Base-by-base conservation (phyloP, 2,797 vertebrate genomes). In the Masticophis lateralis region DNA sequence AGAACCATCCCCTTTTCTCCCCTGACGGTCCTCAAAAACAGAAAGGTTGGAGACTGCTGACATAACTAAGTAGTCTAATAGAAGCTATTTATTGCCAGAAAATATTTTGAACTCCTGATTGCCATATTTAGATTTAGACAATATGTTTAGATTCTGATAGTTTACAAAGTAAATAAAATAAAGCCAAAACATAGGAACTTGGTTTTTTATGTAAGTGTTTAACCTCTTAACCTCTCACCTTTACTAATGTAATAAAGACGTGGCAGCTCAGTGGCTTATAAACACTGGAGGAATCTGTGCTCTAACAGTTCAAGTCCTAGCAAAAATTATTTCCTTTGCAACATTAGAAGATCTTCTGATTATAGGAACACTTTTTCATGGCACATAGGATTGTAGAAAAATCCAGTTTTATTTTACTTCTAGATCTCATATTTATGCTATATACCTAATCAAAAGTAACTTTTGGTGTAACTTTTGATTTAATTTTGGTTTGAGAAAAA, bases 1-100 rank as follows among this genome's bases (percentile, higher is more conserved):
- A 27, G 8, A 61, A 66, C 63, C 63, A 66, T n/a, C 28, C 63
- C 2, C 13, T 16, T 2, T n/a, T 32, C 11, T 2, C 28, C 5
- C 13, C n/a, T 3, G 2, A 5, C 16, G 13, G 5, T 2, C 13
- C 1, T 6, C 28, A n/a, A 66, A 16, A 14, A 13, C 2, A 66
- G 63, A n/a, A 66, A 66, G 5, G 12, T 66, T 66, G 28, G 63
- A 66, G 63, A 66, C 13, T 5, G n/a, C 2, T n/a, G 32, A 37
- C 1, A 18, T 74, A 74, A 18, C 69, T 74, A 74, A 74, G n/a
- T 2, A 2, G 18, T 74, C n/a, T 6, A 37, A 37, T 16, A 32
- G n/a, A 74, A 16, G 7, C 7, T 74, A 74, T 74, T 20, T 37
- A 43, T 74, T 37, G 16, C 32, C 16, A 32, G 20, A 37, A 37